Conservation (phyloP, 2,797 vertebrate species). For the Rousettus madagascariensis region DNA sequence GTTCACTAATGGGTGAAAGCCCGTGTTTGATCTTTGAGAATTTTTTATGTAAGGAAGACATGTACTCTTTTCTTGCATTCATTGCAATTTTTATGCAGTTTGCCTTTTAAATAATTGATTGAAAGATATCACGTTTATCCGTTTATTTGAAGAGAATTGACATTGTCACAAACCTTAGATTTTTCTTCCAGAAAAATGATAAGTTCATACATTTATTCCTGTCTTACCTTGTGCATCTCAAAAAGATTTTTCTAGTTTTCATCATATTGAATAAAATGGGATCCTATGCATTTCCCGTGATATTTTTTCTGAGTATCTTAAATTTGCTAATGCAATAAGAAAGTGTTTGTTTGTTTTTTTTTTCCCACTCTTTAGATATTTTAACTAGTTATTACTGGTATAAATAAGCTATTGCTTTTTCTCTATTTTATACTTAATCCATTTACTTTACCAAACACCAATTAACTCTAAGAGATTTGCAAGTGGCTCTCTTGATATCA, state of each 20-base stretch:
- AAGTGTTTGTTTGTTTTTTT: not conserved
- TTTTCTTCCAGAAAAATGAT: not conserved
- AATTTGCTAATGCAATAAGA: not conserved
- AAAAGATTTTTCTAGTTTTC: not conserved
- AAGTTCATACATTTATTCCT: not conserved
- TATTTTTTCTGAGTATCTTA: not conserved
- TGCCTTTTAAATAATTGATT: not conserved
- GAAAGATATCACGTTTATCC: not conserved
- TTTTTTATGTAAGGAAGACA: not conserved
- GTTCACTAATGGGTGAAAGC: not conserved
- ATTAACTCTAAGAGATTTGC: not conserved
- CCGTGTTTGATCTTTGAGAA: not conserved
- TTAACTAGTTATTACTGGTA: not conserved
- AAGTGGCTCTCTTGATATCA: not conserved
- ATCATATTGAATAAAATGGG: not conserved
- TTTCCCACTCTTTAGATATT: not conserved
- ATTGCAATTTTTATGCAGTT: not conserved
- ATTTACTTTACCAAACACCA: not conserved
- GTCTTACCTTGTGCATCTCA: not conserved
- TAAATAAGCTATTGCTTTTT: not conserved
- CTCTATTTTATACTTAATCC: not conserved
- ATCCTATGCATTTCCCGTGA: not conserved
- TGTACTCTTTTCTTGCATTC: not conserved
- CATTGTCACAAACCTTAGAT: not conserved
- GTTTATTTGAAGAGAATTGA: not conserved